These are phyloP conservation scores for Vulpes lagopus DNA, from an alignment of 2,113 vertebrate genomes.

Conservation along the genomic window DNA sequence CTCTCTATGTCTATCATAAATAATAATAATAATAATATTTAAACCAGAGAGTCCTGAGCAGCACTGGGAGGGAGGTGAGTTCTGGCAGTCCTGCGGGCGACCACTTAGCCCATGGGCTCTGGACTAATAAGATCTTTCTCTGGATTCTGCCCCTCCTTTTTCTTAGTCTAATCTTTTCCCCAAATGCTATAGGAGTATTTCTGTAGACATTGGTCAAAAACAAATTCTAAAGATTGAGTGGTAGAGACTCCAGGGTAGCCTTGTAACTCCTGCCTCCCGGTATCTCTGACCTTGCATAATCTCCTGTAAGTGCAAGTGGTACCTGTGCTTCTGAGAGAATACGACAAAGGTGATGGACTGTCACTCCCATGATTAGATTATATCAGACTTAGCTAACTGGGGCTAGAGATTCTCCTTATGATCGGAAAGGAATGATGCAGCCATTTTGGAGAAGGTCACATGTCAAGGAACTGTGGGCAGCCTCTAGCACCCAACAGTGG, in stretches of 20 bases:
- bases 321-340: neutral
- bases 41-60: neutral
- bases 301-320: neutral
- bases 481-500: neutral
- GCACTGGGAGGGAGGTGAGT: neutral
- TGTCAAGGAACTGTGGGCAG: neutral
- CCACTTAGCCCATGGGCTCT: neutral
- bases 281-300: neutral
- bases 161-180: neutral
- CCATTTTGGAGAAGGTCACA: neutral
- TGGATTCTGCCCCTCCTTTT: neutral
- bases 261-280: neutral
- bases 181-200: neutral
- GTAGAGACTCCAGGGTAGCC: neutral
- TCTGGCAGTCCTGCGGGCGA: neutral
- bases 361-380: neutral
- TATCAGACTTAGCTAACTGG: neutral
- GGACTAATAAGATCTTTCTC: neutral
- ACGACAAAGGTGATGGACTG: neutral
- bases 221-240: neutral
- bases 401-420: neutral
- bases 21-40: too few relatives aligned
- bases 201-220: neutral
- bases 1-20: too few relatives aligned
- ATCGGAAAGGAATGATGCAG: neutral